Base-by-base conservation (phyloP, 2,888 invertebrate genomes). In the Biston betularia region DNA sequence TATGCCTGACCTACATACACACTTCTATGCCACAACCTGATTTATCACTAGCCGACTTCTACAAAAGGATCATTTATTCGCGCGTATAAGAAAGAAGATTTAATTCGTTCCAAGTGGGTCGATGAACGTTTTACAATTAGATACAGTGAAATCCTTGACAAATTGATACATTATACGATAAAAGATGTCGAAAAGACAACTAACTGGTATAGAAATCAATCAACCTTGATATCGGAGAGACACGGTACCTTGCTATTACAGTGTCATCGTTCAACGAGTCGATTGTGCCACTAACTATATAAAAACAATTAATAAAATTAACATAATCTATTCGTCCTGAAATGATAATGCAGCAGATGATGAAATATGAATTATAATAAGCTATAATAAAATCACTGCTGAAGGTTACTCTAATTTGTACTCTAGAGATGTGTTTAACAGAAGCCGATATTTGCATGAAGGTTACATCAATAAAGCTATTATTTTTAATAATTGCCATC, bases 1-100 rank as follows among this genome's bases (percentile, higher is more conserved):
- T 88, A 89, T 81, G 85, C 73, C 81, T 88, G 89, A 86, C 89
- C 89, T 82, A 90, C 84, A 85, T 88, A 78, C 75, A 82, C 80
- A 81, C 77, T 78, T 75, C 76, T 81, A 78, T 62, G 60, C 76
- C 73, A 74, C 75, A 66, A 76, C 75, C 79, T 76, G 71, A 79
- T 77, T 77, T 77, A 81, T 78, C 74, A 63, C 60, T 55, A 44
- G 55, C 44, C 35, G 49, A 44, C 57, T 65, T 54, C 58, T 58
- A 63, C 58, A 67, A 67, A 63, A 68, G 59, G 54, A 46, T 40
- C 44, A 61, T 57, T 66, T 53, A 62, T 48, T 52, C 44, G 52
- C 46, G 50, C 42, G 15, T 42, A 52, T 56, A 40, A 65, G 50
- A 56, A 24, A 24, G 24, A 45, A 58, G 12, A 48, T 49, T 50